phyloP scores from a whole-genome alignment of 1,140 invertebrate species.

The Dufourea novaeangliae region DNA sequence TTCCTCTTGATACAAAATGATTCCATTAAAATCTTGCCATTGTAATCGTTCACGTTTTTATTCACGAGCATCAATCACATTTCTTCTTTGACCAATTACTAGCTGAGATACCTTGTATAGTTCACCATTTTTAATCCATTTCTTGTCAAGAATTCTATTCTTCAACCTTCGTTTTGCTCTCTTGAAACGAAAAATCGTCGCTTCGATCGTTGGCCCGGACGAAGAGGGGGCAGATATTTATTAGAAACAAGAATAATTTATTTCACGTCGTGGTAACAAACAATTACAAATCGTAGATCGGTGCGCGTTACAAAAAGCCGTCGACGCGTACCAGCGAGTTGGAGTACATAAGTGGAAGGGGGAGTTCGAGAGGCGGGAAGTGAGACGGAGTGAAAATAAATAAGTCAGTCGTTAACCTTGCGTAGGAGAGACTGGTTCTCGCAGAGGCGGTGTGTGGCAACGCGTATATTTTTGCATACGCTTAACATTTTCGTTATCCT shows the following conservation, averaged over 20 bases:
- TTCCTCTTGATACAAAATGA: no score
- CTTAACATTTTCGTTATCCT: constrained; percentile 48
- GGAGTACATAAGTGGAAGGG: neutral
- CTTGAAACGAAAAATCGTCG: neutral
- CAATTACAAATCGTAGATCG: neutral
- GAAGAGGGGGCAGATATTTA: neutral
- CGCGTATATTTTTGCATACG: constrained; percentile 48
- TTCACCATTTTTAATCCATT: no score
- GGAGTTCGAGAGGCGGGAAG: neutral
- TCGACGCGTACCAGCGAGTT: neutral
- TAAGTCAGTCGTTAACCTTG: constrained; percentile 54
- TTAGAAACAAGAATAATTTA: constrained; percentile 42
- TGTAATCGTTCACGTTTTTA: no score
- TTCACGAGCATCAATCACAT: no score
- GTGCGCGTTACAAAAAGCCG: neutral
- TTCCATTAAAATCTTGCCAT: no score
- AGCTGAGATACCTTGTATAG: no score
- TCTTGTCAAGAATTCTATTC: no score
- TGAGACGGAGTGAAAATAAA: constrained; percentile 33
- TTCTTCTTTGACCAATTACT: no score
- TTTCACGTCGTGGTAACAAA: constrained; percentile 20
- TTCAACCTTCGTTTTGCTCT: no score
- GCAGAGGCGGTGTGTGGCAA: constrained; percentile 27
- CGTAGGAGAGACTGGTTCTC: constrained; percentile 51
- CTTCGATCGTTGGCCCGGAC: neutral